Base-by-base conservation (phyloP, 2,888 invertebrate genomes). In the Julus scandinavius region DNA sequence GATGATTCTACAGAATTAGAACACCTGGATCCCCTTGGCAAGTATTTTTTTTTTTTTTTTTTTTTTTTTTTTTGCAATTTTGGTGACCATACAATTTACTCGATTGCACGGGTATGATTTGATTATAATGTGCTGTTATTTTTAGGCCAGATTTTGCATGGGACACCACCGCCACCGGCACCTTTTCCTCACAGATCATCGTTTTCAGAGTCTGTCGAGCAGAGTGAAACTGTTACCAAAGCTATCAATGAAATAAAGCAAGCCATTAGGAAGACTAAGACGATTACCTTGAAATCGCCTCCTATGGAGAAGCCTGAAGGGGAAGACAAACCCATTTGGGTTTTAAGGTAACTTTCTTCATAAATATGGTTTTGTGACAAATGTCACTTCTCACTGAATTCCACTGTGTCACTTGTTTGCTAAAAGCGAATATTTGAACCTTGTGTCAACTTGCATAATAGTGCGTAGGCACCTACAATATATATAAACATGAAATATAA, bases 11-110 rank as follows among this genome's bases (percentile, higher is more conserved):
- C 38, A 1, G 96, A 96, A 91, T 92, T 96, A 90, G 96, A 96
- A 91, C 95, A 96, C 0, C 93, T 96, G 89, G 96, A 96, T 92
- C 96, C 96, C 13, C 93, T 96, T 90, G 90, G 91, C 90, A 90
- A 91, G 91, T 90, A 58, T 38, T 80, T 38, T 38, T 20, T 6
- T 85, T 13, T 17, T 29, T 29, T 2, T 2, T 85, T n/a, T 38
- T 80, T 38, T 38, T 20, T 6, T 85, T 13, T 17, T 29, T 29
- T 2, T 2, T 85, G 45, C 11, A 15, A 13, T 50, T 85, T 13
- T n/a, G n/a, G 45, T 40, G 17, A 9, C 1, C 20, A 5, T 13
- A 29, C 45, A 45, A 85, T 11, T 17, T 11, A 9, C 20, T 38
- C 17, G 7, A 85, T 45, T 49, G n/a, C 40, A 29, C 13, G 45